Evolutionary conservation across 2,888 invertebrate species (phyloP).

Genomic region (Tetragonisca angustula): DNA sequence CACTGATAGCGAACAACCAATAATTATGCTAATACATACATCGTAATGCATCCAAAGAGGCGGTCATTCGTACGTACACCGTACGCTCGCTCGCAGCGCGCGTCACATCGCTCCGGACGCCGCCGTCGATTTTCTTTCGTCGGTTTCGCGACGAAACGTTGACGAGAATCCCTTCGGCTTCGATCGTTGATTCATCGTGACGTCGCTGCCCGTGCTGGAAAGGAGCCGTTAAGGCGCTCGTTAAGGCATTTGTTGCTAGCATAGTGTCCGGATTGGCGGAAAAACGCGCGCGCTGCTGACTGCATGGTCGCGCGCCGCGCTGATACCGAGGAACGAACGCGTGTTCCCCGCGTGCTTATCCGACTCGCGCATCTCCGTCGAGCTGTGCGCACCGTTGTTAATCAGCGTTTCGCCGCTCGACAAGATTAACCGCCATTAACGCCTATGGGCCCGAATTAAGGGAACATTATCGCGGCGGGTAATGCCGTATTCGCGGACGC

Average conservation of each 20-base stretch:
- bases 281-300: neutral
- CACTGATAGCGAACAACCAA: slow-evolving; percentile 81
- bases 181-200: slow-evolving; percentile 44
- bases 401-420: slow-evolving; percentile 70
- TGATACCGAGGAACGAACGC: neutral
- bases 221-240: slow-evolving; percentile 11
- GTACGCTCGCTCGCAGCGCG: slow-evolving; percentile 28
- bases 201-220: slow-evolving; percentile 15
- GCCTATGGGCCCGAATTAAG: slow-evolving; percentile 72
- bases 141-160: neutral
- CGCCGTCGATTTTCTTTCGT: slow-evolving; percentile 6
- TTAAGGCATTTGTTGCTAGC: slow-evolving; percentile 43
- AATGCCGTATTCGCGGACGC: slow-evolving; percentile 22
- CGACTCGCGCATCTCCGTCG: slow-evolving; percentile 62
- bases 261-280: neutral
- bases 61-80: slow-evolving; percentile 75
- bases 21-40: slow-evolving; percentile 82
- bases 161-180: neutral
- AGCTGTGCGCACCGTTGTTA: slow-evolving; percentile 63
- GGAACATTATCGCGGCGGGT: slow-evolving; percentile 69
- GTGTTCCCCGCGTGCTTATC: slow-evolving; percentile 47
- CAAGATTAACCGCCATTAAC: slow-evolving; percentile 78
- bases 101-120: too few species aligned
- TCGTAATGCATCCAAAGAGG: slow-evolving; percentile 79
- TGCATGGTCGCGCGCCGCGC: neutral